Evolutionary conservation across 2,797 vertebrate species (phyloP).

Genomic region (Spatula versicolor): DNA sequence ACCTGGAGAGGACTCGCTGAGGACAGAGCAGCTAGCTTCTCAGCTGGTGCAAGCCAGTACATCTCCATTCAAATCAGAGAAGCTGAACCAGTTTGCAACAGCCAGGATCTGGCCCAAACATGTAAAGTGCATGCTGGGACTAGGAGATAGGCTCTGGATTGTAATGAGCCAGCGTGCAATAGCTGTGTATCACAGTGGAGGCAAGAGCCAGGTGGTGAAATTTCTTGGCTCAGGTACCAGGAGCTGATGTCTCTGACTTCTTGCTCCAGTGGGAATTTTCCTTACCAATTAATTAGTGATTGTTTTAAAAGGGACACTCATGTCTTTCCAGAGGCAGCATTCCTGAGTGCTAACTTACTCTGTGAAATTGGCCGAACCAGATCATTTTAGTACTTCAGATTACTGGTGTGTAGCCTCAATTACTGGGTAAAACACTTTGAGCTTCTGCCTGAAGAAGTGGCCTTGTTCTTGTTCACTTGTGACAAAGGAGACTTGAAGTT

Average conservation of each 20-base stretch:
- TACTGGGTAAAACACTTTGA: constrained; percentile 22
- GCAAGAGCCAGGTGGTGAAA: constrained; percentile 32
- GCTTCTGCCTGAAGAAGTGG: constrained; percentile 26
- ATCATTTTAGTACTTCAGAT: neutral
- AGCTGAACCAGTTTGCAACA: constrained; percentile 7
- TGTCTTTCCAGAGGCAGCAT: constrained; percentile 7
- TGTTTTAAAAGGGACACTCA: neutral
- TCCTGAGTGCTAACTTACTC: neutral
- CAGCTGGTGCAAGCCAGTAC: neutral
- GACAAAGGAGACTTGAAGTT: constrained; percentile 8
- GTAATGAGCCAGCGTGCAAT: neutral
- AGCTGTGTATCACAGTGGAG: neutral
- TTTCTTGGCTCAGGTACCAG: constrained; percentile 24
- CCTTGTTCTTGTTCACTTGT: constrained; percentile 39
- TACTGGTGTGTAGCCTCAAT: neutral
- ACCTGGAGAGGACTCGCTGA: neutral
- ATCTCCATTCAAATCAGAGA: constrained; percentile 7
- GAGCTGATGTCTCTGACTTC: neutral
- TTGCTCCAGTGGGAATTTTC: constrained; percentile 30
- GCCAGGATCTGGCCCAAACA: constrained; percentile 3
- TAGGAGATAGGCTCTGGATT: neutral
- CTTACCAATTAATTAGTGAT: constrained; percentile 8
- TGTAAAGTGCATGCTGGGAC: neutral
- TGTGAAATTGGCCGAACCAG: neutral
- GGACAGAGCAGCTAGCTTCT: neutral